Evolutionary conservation across 2,113 vertebrate species (phyloP).

Genomic region (Ophthalmolycus amberensis): DNA sequence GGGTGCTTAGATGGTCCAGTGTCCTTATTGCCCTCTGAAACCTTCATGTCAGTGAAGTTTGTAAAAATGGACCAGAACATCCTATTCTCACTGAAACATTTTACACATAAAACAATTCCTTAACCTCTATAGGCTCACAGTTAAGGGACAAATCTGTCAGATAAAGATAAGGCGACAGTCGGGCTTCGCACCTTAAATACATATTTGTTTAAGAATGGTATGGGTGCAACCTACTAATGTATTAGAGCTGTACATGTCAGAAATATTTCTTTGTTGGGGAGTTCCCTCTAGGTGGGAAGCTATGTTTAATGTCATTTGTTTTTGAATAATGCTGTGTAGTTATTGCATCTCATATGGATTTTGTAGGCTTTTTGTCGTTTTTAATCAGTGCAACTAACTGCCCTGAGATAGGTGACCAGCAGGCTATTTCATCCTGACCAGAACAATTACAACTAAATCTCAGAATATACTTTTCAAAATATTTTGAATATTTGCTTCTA

Average conservation of each 20-base stretch:
- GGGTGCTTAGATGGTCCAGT: background rate
- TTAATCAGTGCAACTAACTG: background rate
- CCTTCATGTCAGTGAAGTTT: background rate
- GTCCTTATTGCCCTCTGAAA: background rate
- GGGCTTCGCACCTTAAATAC: slow-evolving; percentile 17
- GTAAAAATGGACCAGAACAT: slow-evolving; percentile 5
- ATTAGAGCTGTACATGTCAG: background rate
- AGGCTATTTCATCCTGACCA: background rate
- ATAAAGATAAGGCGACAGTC: background rate
- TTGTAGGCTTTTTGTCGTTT: background rate
- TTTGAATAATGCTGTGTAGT: background rate
- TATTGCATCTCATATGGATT: background rate
- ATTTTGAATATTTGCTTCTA: background rate
- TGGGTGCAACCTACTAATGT: background rate
- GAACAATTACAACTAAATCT: background rate
- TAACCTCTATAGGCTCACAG: background rate
- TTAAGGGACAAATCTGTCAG: background rate
- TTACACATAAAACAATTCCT: background rate
- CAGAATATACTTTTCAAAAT: background rate
- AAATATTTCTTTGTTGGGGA: background rate
- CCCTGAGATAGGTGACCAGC: background rate
- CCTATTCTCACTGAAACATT: slow-evolving; percentile 9
- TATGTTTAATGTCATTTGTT: background rate
- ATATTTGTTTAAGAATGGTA: slow-evolving; percentile 11
- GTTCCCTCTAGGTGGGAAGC: background rate